These are phyloP conservation scores for Lacerta viridis DNA, from an alignment of 2,797 vertebrate species.

Conservation along the genomic window DNA sequence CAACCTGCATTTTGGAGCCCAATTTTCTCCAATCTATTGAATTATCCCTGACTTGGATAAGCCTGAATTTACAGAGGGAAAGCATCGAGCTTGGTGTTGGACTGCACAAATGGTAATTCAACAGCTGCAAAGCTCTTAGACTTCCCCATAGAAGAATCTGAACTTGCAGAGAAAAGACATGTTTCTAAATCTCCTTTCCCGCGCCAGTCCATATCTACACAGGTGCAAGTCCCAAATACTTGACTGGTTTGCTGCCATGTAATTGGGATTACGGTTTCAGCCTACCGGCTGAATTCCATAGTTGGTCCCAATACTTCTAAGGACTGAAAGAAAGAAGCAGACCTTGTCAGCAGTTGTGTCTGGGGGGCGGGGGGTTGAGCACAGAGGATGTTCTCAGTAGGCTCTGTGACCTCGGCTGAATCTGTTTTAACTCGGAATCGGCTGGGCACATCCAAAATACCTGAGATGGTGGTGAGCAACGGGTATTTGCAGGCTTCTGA, in stretches of 20 bases:
- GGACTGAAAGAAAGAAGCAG: slow-evolving; percentile 29
- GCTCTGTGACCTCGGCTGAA: background rate
- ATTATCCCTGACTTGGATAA: too few relatives aligned
- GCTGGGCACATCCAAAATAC: slow-evolving; percentile 26
- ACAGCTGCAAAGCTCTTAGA: too few relatives aligned
- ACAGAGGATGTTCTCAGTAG: slow-evolving; percentile 27
- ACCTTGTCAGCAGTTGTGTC: background rate
- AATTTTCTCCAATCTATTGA: too few relatives aligned
- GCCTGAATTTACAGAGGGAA: too few relatives aligned
- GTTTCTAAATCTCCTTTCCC: too few relatives aligned
- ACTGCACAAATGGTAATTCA: too few relatives aligned
- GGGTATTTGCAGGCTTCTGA: slow-evolving; percentile 35
- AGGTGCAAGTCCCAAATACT: background rate
- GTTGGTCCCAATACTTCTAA: slow-evolving; percentile 31
- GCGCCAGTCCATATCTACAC: background rate
- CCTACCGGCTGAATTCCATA: too few relatives aligned
- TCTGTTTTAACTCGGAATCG: background rate
- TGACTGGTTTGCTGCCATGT: background rate
- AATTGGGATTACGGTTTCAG: background rate
- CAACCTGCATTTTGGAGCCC: too few relatives aligned
- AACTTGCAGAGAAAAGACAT: too few relatives aligned
- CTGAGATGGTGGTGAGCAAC: background rate
- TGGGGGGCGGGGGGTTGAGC: background rate
- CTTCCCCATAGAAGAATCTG: too few relatives aligned
- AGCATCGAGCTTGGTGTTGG: too few relatives aligned